Conservation (phyloP, 2,797 vertebrate species). For the Heterohyrax brucei region DNA sequence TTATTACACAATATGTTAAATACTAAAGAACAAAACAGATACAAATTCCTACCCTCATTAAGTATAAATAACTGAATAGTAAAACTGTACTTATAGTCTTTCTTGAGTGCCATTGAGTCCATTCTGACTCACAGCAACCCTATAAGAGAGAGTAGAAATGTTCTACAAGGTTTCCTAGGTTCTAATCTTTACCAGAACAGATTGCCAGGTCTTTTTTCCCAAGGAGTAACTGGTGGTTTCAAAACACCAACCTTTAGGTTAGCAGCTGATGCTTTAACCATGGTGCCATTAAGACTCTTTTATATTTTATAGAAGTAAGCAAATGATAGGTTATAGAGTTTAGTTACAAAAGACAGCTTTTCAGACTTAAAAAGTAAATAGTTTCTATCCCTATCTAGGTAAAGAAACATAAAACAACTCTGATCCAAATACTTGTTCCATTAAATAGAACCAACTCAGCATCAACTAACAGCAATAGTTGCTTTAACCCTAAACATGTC, state of each 20-base stretch:
- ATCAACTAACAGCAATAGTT: neutral
- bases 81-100: neutral
- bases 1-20: slow-evolving; percentile 5
- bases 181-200: neutral
- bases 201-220: neutral
- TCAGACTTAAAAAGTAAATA: slow-evolving; percentile 1
- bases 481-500: neutral
- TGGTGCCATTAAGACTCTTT: neutral
- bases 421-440: neutral
- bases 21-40: slow-evolving; percentile 51
- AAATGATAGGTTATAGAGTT: neutral
- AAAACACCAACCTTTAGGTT: neutral
- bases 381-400: slow-evolving; percentile 2
- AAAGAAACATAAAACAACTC: neutral
- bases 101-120: too few relatives aligned
- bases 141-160: too few relatives aligned
- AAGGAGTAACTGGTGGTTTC: neutral
- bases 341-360: neutral
- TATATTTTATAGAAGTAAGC: neutral
- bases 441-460: neutral
- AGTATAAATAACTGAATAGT: neutral
- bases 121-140: too few relatives aligned
- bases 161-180: too few relatives aligned
- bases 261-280: neutral
- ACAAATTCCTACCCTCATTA: neutral